phyloP scores from a whole-genome alignment of 1,140 invertebrate species.

The Stegodyphus dumicola region DNA sequence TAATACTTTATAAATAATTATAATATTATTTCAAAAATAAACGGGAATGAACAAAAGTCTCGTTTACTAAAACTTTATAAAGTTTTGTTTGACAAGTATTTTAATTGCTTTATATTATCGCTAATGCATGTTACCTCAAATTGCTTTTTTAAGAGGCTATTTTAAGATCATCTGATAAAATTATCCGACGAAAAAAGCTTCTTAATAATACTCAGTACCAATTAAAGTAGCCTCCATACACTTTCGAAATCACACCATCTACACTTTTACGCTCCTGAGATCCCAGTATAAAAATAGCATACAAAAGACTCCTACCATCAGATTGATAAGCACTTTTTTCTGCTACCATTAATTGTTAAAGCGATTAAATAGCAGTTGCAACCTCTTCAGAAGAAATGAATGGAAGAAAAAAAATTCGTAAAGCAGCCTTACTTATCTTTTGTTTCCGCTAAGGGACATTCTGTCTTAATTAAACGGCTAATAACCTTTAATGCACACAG shows the following conservation, averaged over 20 bases:
- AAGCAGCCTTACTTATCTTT: not conserved
- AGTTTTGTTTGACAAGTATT: too few relatives aligned
- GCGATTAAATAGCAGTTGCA: not conserved
- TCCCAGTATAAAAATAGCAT: too few relatives aligned
- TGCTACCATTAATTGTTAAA: not conserved
- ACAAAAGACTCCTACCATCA: not conserved
- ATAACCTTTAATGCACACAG: constrained; percentile 18
- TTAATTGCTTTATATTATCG: too few relatives aligned
- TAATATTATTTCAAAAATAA: too few relatives aligned
- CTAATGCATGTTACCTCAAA: not conserved
- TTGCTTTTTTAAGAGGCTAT: not conserved
- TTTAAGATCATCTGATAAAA: not conserved
- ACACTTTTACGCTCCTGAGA: not conserved
- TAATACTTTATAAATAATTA: too few relatives aligned
- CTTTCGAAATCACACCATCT: not conserved
- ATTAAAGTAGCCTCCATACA: not conserved
- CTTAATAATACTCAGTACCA: not conserved
- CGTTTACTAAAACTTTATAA: too few relatives aligned
- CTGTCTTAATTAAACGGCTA: constrained; percentile 26
- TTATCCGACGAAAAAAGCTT: not conserved
- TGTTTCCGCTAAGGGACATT: not conserved
- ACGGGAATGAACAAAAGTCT: too few relatives aligned
- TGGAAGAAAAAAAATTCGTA: not conserved
- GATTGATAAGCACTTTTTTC: not conserved
- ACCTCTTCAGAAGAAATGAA: not conserved